Evolutionary conservation across 2,797 vertebrate species (phyloP).

Genomic region (Arrhamphus sclerolepis): DNA sequence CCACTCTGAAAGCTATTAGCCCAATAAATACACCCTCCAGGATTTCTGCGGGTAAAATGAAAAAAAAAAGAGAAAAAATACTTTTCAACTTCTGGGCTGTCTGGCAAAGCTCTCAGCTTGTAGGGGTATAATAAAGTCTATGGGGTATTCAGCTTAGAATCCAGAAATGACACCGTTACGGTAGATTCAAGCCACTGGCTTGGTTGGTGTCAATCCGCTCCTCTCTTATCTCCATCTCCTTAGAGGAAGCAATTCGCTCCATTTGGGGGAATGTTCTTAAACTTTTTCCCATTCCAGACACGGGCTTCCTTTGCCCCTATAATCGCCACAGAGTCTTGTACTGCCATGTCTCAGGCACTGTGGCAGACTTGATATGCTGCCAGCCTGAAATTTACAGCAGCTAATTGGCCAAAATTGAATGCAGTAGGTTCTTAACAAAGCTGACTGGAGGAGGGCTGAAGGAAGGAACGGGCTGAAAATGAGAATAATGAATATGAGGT

Average conservation of each 20-base stretch:
- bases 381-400: conserved; percentile 69
- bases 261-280: conserved; percentile 38
- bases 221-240: conserved; percentile 49
- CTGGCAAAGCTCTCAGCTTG: conserved; percentile 36
- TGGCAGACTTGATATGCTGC: conserved; percentile 61
- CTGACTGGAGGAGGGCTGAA: conserved; percentile 30
- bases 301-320: conserved; percentile 17
- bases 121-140: conserved; percentile 55
- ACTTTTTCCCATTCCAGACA: conserved; percentile 30
- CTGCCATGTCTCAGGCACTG: conserved; percentile 38
- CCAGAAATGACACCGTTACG: conserved; percentile 47
- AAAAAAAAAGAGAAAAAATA: conserved; percentile 33
- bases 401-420: conserved; percentile 77
- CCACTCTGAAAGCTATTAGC: conserved; percentile 54
- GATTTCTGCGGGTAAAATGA: conserved; percentile 32
- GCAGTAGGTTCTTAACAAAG: conserved; percentile 68
- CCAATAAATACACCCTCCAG: conserved; percentile 36
- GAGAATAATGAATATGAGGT: conserved; percentile 49
- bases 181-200: conserved; percentile 58
- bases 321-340: conserved; percentile 48
- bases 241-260: conserved; percentile 45
- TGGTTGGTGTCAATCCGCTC: conserved; percentile 30
- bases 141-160: conserved; percentile 55
- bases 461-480: conserved; percentile 37
- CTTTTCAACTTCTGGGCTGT: conserved; percentile 45